Base-by-base conservation (phyloP, 2,113 vertebrate species). In the Zingel zingel region DNA sequence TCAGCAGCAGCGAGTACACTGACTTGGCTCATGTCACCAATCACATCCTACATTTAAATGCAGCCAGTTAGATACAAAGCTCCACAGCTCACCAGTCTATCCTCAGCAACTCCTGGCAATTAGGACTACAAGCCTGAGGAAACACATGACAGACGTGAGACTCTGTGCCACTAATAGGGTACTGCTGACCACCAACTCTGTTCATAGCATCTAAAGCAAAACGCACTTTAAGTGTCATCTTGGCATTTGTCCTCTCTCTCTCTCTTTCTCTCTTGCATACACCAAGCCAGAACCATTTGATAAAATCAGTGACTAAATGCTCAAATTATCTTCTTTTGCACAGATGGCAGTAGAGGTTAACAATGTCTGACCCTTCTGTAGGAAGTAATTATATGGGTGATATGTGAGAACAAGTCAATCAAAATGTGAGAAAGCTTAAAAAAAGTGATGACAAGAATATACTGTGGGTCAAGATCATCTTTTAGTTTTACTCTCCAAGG, bases 371-470 rank as follows among this genome's bases (percentile, higher is more conserved):
- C 65, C 72, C 50, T 56, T 86, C 48, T 47, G 25, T 2, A 67
- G 36, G 70, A 86, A 57, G 77, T 65, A 82, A 88, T 88, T 66
- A 80, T 48, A 48, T 6, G 19, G 15, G 15, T 74, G 21, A 56
- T 36, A 76, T 53, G 68, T 80, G 67, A 64, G 81, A 88, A 83
- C 13, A 30, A 84, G 51, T 78, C 73, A 54, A 84, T 84, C 66
- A 82, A 69, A 84, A 83, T 76, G 78, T 67, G 74, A 43, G 57
- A 86, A 74, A 73, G 67, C 56, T 74, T 70, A 64, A 19, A 56
- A 69, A 69, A 86, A 23, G 50, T 43, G 65, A 14, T 68, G 48
- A 73, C 23, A 56, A 25, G 13, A 70, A 72, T 56, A 58, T 27
- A 14, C 6, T 56, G 45, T 33, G 16, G 67, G 53, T 54, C 25